Evolutionary conservation across 2,113 vertebrate species (phyloP).

Genomic region (Bathybates hornii): DNA sequence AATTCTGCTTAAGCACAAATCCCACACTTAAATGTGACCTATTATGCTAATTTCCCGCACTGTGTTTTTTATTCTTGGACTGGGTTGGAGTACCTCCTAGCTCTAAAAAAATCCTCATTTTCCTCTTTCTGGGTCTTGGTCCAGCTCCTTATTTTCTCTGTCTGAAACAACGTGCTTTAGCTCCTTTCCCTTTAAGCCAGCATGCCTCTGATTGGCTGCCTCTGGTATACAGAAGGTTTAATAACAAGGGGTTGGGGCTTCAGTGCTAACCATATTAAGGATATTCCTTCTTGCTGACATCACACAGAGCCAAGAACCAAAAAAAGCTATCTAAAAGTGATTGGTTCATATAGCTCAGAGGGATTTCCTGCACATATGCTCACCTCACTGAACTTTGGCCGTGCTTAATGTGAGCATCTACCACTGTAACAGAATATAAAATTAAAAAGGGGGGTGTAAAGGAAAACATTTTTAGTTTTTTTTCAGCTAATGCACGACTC

Average conservation of each 20-base stretch:
- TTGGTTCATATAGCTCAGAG: neutral
- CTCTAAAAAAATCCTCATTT: neutral
- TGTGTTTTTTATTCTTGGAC: neutral
- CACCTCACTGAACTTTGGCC: neutral
- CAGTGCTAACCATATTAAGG: neutral
- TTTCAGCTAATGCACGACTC: neutral
- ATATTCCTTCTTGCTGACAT: neutral
- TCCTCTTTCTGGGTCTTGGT: neutral
- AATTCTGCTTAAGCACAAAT: neutral
- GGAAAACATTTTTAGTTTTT: neutral
- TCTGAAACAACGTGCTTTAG: accelerated
- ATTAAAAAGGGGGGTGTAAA: neutral
- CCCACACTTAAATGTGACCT: neutral
- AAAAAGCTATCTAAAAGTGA: neutral
- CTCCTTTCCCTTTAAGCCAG: neutral
- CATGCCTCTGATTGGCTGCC: neutral
- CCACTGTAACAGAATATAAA: neutral
- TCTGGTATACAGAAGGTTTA: neutral
- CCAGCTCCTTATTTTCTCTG: neutral
- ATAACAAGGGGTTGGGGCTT: neutral
- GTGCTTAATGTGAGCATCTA: neutral
- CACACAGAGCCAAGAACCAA: neutral
- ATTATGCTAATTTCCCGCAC: neutral
- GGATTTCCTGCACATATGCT: neutral
- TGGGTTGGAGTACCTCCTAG: neutral